phyloP scores from a whole-genome alignment of 2,113 vertebrate genomes.

The Archocentrus centrarchus region DNA sequence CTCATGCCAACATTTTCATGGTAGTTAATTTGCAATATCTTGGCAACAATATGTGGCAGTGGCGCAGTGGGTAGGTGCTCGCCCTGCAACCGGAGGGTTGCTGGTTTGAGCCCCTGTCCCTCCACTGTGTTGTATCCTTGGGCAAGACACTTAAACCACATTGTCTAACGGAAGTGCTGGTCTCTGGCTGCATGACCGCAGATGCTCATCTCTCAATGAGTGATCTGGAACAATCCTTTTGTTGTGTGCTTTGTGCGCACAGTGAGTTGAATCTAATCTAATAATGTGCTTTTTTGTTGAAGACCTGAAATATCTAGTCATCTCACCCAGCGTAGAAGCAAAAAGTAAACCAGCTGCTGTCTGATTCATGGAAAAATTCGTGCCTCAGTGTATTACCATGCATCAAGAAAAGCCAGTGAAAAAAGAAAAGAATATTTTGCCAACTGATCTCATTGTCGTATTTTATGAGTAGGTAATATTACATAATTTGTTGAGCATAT shows the following conservation, averaged over 20 bases:
- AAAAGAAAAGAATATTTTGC: conserved; percentile 26
- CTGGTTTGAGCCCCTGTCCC: no score
- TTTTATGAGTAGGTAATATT: conserved; percentile 55
- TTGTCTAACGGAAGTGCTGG: no score
- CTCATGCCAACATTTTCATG: neutral
- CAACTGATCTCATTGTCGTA: conserved; percentile 36
- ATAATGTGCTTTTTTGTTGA: neutral
- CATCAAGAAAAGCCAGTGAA: conserved; percentile 28
- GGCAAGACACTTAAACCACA: no score
- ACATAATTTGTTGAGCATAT: conserved; percentile 66
- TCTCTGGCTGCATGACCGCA: no score
- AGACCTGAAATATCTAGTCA: neutral
- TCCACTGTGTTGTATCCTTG: no score
- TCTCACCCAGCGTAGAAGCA: neutral
- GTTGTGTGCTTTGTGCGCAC: no score
- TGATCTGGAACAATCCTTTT: no score
- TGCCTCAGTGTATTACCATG: conserved; percentile 30
- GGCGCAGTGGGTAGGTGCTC: no score
- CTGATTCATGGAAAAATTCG: conserved; percentile 39
- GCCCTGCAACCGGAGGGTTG: no score
- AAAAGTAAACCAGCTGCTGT: conserved; percentile 31
- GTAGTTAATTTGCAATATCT: neutral
- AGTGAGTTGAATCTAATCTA: no score
- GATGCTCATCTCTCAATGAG: no score
- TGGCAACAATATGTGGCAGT: neutral